Base-by-base conservation (phyloP, 1,140 invertebrate species). In the Papilio polytes region DNA sequence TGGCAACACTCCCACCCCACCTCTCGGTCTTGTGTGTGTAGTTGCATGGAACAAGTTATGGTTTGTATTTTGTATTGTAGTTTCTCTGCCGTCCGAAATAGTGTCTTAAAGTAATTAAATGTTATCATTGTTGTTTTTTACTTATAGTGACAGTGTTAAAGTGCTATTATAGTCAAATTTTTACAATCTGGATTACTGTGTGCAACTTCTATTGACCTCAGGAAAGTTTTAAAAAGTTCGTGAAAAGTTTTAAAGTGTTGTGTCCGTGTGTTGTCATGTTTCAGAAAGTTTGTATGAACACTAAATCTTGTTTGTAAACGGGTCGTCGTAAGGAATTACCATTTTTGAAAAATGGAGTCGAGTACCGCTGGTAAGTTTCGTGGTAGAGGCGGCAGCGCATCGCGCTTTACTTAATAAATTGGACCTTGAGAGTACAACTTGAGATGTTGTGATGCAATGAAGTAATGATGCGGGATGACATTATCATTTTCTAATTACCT, bases 191-290 rank as follows among this genome's bases (percentile, higher is more conserved):
- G 74, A n/a, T 15, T 78, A 36, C 10, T 78, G 31, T n/a, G 31
- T 8, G 31, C 18, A 26, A n/a, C 1, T 59, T 44, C 0, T 15
- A n/a, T 48, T 48, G 31, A 46, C 31, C 22, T 78, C 22, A 22
- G 26, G 18, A 66, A 84, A 85, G 85, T 88, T 86, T 82, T 53
- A 74, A 85, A 83, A 86, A 85, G 87, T 88, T 86, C 87, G 86
- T 86, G 81, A 85, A 87, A 89, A 89, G 86, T 89, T 89, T 89
- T 87, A 87, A 88, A 89, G 91, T 91, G 89, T 88, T 85, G 85
- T 85, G 88, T 87, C 88, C 88, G 86, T 84, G 88, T 91, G 87
- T 90, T 91, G 92, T 90, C 88, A 94, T 94, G 92, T 92, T 87
- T 90, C 82, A 90, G 86, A 91, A 90, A 93, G 85, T 91, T 91